Conservation (phyloP, 2,888 invertebrate genomes). For the Leptogaster cylindrica region DNA sequence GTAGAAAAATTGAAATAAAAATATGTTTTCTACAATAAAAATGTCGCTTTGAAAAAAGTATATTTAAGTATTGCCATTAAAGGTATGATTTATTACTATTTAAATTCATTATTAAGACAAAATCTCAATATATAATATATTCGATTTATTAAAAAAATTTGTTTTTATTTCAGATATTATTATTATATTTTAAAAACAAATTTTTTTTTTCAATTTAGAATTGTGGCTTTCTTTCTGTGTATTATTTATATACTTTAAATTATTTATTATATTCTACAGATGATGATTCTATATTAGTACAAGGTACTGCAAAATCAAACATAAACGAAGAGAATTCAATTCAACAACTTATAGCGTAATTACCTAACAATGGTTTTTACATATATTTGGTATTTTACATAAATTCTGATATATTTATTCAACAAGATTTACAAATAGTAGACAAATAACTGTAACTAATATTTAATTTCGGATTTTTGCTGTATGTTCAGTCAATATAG, state of each 20-base stretch:
- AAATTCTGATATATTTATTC: slow-evolving; percentile 62
- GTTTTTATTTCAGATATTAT: slow-evolving; percentile 47
- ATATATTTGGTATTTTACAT: slow-evolving; percentile 55
- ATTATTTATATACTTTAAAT: slow-evolving; percentile 37
- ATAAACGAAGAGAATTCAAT: background rate
- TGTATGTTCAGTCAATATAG: slow-evolving; percentile 27
- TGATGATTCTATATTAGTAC: slow-evolving; percentile 45
- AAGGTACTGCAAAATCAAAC: slow-evolving; percentile 24
- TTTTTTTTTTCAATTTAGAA: slow-evolving; percentile 50
- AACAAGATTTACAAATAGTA: slow-evolving; percentile 63
- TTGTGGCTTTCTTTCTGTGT: slow-evolving; percentile 49
- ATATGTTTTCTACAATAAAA: slow-evolving; percentile 2
- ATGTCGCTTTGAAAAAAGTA: background rate
- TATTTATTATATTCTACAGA: slow-evolving; percentile 34
- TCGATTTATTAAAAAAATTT: slow-evolving; percentile 40
- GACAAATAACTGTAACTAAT: slow-evolving; percentile 62
- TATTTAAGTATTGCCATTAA: slow-evolving; percentile 14
- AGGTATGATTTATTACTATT: background rate
- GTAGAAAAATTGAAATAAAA: slow-evolving; percentile 1
- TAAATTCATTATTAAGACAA: slow-evolving; percentile 28
- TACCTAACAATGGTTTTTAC: slow-evolving; percentile 37
- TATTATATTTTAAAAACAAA: slow-evolving; percentile 48
- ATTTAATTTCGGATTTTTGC: slow-evolving; percentile 45
- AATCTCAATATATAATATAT: slow-evolving; percentile 41
- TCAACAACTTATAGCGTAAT: slow-evolving; percentile 17